A percentile compares a stretch with the other conserved stretches of the same genome.
Evolutionary conservation across 2,888 invertebrate species (phyloP).

Genomic region (Lycophotia porphyrea): DNA sequence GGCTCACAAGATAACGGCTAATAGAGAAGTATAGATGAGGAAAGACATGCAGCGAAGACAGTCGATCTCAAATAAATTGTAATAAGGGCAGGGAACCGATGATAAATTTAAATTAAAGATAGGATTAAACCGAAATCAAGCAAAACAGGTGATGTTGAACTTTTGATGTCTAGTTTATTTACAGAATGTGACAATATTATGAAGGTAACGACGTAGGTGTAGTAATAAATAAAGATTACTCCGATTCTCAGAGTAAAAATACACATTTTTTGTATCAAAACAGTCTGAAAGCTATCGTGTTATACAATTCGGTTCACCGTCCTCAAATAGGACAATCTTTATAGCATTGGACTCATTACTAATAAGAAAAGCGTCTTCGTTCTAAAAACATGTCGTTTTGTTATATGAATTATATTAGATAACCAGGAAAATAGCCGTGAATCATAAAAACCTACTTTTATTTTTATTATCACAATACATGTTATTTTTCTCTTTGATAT

Average conservation of each 20-base stretch:
- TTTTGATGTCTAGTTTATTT: neutral
- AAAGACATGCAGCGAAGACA: neutral
- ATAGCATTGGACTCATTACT: constrained; percentile 47
- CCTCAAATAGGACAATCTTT: constrained; percentile 48
- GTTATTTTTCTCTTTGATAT: constrained; percentile 41
- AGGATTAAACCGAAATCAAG: neutral
- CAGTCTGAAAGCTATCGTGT: constrained; percentile 8
- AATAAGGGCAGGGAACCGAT: neutral
- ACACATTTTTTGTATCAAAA: constrained; percentile 12
- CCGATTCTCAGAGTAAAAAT: neutral
- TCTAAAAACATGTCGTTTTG: constrained; percentile 36
- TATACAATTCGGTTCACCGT: constrained; percentile 33
- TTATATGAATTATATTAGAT: constrained; percentile 57
- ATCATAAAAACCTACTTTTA: constrained; percentile 22
- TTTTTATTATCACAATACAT: constrained; percentile 38
- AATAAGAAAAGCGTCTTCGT: constrained; percentile 23
- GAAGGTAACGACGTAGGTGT: neutral
- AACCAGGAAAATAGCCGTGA: constrained; percentile 30
- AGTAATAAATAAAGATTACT: neutral
- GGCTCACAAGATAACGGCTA: neutral
- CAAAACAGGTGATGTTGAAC: neutral
- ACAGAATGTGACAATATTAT: constrained; percentile 5
- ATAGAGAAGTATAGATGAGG: neutral
- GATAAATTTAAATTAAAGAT: neutral
- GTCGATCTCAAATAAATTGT: neutral